A percentile compares a stretch with the other conserved stretches of the same genome.
Conservation (phyloP, 35 echinoderm and acorn worm species). For the Acanthaster planci region DNA sequence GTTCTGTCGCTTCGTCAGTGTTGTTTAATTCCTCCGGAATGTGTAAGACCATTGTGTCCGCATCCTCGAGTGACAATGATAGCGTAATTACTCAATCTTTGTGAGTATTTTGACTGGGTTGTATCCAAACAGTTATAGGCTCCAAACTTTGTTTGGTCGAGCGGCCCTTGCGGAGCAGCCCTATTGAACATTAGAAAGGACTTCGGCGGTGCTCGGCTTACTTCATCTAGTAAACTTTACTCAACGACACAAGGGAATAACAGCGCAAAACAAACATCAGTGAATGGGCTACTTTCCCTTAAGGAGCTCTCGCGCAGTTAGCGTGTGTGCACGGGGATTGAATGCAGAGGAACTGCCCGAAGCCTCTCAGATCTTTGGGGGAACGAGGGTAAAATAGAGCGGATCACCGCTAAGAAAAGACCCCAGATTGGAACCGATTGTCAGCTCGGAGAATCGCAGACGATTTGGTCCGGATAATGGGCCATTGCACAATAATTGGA, state of each 20-base stretch:
- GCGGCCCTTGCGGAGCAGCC: too few relatives aligned
- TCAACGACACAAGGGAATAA: neutral
- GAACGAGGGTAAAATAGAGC: neutral
- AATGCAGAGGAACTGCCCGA: neutral
- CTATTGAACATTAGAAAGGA: neutral
- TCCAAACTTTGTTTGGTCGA: too few relatives aligned
- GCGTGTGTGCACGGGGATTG: neutral
- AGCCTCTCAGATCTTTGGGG: neutral
- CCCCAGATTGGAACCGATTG: too few relatives aligned
- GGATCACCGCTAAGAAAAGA: neutral
- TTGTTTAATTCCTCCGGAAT: too few relatives aligned
- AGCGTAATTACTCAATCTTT: too few relatives aligned
- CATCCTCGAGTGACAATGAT: too few relatives aligned
- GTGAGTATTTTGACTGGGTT: too few relatives aligned
- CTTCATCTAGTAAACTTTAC: slow-evolving; percentile 11
- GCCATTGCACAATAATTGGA: neutral
- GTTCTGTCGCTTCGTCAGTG: too few relatives aligned
- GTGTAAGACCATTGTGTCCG: too few relatives aligned
- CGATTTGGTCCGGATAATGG: neutral
- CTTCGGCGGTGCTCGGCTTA: neutral
- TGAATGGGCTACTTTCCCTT: neutral
- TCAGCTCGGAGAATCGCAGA: too few relatives aligned
- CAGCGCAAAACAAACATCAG: slow-evolving; percentile 3
- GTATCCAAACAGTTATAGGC: too few relatives aligned
- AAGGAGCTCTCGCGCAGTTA: neutral